Base-by-base conservation (phyloP, 2,888 invertebrate species). In the Herminia tarsipennalis region DNA sequence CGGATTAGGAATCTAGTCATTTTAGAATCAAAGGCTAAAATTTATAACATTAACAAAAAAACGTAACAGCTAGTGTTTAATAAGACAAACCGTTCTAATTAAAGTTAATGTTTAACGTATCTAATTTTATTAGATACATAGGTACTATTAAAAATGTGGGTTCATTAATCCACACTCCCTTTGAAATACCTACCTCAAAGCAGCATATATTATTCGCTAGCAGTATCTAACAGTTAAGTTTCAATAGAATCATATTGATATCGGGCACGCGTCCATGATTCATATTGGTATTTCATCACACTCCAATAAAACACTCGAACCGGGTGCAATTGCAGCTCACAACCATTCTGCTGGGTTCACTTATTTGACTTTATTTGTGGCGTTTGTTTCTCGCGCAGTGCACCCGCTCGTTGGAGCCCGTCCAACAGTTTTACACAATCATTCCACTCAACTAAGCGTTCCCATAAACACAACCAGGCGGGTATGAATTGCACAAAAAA, bases 391-490 rank as follows among this genome's bases (percentile, higher is more conserved):
- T 73, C 76, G 73, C 68, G 73, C 51, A 45, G 66, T 48, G 36
- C 76, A 70, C 76, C 76, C 78, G 75, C 79, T 72, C 74, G 83
- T 85, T 91, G 90, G 90, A 88, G 76, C 66, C 69, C 63, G 77
- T 86, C 90, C 90, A 90, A 91, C 83, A 84, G 83, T 87, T 91
- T 90, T 90, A 90, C 89, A 90, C 88, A 90, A 90, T 91, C 88
- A 90, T 91, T 90, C 89, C 90, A 90, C 87, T 90, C 88, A 88
- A 90, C 89, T 89, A 88, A 90, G 88, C 90, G 88, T 83, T 81
- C 81, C 85, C 87, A 88, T 90, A 90, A 91, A 90, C 90, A 90
- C 84, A 85, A 83, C 73, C 79, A 83, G 85, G 83, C 86, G 86
- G 82, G 84, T 88, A 90, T 89, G 84, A 87, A 88, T 85, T 83